phyloP scores from a whole-genome alignment of 2,888 invertebrate species.

The Criorhina ranunculi region DNA sequence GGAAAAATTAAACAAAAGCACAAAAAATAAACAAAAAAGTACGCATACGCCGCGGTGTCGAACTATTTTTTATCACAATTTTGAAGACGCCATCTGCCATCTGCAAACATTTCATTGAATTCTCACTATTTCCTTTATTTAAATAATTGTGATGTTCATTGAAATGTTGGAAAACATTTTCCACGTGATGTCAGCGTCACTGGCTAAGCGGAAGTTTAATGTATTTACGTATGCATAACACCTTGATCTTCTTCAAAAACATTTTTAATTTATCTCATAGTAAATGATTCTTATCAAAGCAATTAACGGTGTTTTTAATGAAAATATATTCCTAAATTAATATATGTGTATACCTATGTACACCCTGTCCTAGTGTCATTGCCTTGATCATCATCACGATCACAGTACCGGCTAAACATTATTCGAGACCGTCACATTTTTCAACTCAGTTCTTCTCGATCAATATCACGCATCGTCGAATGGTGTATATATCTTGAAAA shows the following conservation, averaged over 20 bases:
- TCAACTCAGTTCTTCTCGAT: neutral
- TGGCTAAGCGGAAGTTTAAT: neutral
- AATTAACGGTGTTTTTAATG: no score
- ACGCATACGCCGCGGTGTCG: constrained; percentile 37
- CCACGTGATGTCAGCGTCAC: constrained; percentile 31
- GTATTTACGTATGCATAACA: neutral
- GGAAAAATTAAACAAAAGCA: no score
- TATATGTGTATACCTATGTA: neutral
- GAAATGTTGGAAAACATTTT: constrained; percentile 8
- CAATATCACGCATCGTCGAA: constrained; percentile 20
- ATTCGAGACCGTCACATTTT: constrained; percentile 2
- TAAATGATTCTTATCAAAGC: no score
- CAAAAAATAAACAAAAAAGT: constrained; percentile 12
- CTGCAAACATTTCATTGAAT: neutral
- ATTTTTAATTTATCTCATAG: neutral
- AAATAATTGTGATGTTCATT: constrained; percentile 15
- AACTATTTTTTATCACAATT: neutral
- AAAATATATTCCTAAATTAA: neutral
- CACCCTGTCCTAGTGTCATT: constrained; percentile 19
- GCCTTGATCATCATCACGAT: constrained; percentile 18
- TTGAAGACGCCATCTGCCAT: neutral
- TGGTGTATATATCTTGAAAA: neutral
- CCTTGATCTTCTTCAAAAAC: neutral
- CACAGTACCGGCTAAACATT: constrained; percentile 6
- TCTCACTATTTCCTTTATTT: neutral